These are phyloP conservation scores for Leptopilina clavipes DNA, from an alignment of 1,140 invertebrate genomes.

Conservation along the genomic window DNA sequence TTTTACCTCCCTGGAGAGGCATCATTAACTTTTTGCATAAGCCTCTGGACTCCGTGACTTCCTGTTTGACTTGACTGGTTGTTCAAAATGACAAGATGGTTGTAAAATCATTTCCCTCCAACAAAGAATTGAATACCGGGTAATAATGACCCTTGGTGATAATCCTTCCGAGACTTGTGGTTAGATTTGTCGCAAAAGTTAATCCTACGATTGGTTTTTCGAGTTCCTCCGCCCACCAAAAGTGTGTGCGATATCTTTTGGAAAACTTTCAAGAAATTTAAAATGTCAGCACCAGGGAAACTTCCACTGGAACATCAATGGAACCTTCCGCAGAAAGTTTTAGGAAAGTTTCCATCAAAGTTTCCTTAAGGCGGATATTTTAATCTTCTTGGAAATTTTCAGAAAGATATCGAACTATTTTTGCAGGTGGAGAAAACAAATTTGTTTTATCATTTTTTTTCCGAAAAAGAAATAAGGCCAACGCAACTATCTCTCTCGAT, in stretches of 20 bases:
- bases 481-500: neutral
- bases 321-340: no score
- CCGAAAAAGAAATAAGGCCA: neutral
- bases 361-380: no score
- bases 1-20: slow-evolving; percentile 31
- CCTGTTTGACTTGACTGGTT: neutral
- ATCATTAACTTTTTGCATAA: slow-evolving; percentile 19
- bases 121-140: neutral
- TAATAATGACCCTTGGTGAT: slow-evolving; percentile 15
- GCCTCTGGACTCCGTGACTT: neutral
- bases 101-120: slow-evolving; percentile 25
- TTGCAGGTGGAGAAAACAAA: no score
- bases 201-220: neutral
- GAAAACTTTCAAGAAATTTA: no score
- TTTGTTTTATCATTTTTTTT: neutral
- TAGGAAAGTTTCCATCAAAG: no score
- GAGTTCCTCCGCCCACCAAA: no score
- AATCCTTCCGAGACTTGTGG: neutral
- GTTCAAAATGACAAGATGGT: neutral
- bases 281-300: no score
- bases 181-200: neutral
- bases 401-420: no score
- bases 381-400: no score
- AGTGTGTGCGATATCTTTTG: no score
- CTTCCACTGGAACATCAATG: no score